Evolutionary conservation across 1,140 invertebrate species (phyloP), one percentile per base, ranked within the genome.

Genomic region (Thaumatotibia leucotreta): DNA sequence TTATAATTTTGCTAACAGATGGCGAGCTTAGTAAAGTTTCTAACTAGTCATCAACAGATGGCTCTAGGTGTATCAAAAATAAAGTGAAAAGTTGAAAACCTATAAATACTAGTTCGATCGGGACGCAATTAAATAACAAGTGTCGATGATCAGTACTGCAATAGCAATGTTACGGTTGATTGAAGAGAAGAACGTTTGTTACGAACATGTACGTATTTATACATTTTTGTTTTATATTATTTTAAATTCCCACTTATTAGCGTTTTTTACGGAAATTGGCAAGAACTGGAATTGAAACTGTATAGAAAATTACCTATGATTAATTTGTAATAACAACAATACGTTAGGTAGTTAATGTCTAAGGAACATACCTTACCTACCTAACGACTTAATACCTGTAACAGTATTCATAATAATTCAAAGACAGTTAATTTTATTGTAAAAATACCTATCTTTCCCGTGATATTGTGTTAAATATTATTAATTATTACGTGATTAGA

Each of bases 161-260:
- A 62, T 39, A 27, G 14, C 17, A 35, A 67, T 39, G 39, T 70
- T 70, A 62, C 62, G 65, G 5, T 65, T 65, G n/a, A 71, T 72
- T 29, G 66, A 72, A 61, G 50, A 64, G 24, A 64, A 32, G 17
- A 73, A 73, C 67, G 70, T 67, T 24, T 58, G 67, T 14, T 69
- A 67, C 64, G 35, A 69, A 64, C 67, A 72, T 72, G 70, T 72
- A 66, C n/a, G 70, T 68, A 67, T 23, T 64, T 14, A 27, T 64
- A 6, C 22, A 23, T 49, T 20, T 0, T 45, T 39, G n/a, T 23
- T 4, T 11, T 17, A 49, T 5, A 29, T 27, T 20, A 20, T 45
- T 45, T 11, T 5, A 39, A 45, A 2, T 20, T 2, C 27, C 2
- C 2, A 29, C 27, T n/a, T n/a, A n/a, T n/a, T n/a, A n/a, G n/a